Base-by-base conservation (phyloP, 2,888 invertebrate species). In the Loripinus fragilis region DNA sequence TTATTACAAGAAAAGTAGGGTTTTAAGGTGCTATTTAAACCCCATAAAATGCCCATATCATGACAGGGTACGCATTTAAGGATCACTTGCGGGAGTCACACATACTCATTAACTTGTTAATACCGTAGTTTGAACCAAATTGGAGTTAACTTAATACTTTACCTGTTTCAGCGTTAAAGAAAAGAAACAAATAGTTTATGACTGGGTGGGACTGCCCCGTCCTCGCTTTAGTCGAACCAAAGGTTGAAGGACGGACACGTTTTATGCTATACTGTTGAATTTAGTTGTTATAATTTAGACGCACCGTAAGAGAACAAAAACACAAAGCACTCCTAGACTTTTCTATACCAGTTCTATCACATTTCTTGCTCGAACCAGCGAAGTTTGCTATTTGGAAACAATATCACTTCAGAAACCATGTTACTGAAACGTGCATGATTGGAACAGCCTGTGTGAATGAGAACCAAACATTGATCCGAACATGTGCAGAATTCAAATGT, bases 61-160 rank as follows among this genome's bases (percentile, higher is more conserved):
- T 33, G 60, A 60, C 33, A 60, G 17, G 60, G n/a, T 60, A 17
- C 33, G 10, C 60, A 82, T 79, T 77, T 80, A 80, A 79, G 74
- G 74, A 83, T 83, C 79, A 75, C 77, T 69, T 73, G 70, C 60
- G 67, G 69, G 60, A 79, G 71, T 75, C 65, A 72, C 67, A 80
- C 48, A 69, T 77, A 79, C 52, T 80, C 77, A 83, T 80, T 80
- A 80, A 65, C 77, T 77, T 83, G 79, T 83, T 77, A 79, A 75
- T 77, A 75, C 80, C 69, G 69, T 73, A 69, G 79, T 83, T 75
- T 73, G 50, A 52, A 20, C 52, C 75, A 73, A 77, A 80, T 76
- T 80, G 73, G 73, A 67, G 77, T 28, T 74, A 77, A 80, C 77
- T 72, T 69, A 83, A 82, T 74, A 71, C 52, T 20, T 66, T 66